Evolutionary conservation across 2,797 vertebrate genomes (phyloP), one percentile per base, ranked within the genome.

Genomic region (Schizopygopsis pylzovi): DNA sequence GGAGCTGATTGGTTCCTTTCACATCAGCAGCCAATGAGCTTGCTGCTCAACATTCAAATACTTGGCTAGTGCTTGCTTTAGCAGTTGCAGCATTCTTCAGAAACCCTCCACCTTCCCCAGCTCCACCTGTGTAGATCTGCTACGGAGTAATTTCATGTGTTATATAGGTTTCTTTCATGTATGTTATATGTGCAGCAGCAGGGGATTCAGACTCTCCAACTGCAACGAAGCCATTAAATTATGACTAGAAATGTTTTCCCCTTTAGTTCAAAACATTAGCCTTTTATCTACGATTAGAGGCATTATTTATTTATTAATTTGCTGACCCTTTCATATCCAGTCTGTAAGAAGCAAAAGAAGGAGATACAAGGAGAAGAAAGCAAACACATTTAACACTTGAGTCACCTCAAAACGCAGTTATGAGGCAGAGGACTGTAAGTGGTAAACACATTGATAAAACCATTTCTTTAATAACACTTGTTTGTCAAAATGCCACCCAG

Each of bases 361-460:
- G 1, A 28, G 18, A 68, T 43, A 41, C 39, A 15, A 82, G 73
- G 47, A 37, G 71, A 79, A n/a, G 13, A 79, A 65, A 41, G 65
- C 49, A 79, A 61, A 84, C 63, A 68, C 52, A 85, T 85, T 85
- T 61, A 79, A 65, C 65, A 71, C 76, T 59, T 49, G 76, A 85
- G 77, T 61, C 67, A 79, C 65, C 83, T 85, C 67, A 71, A 72
- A 28, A 9, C 25, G 49, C 63, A 33, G 76, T 71, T 72, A 85
- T 59, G 76, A 79, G 65, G 76, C 83, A 78, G 43, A 71, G 33
- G 54, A 82, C 63, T 49, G 72, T 83, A 84, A 86, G 68, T 90
- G 79, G 92, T 94, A 93, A 94, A 94, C 93, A 94, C 93, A 94
- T 92, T 93, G 92, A 95, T 94, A 94, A 94, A 94, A 92, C 90